phyloP scores from a whole-genome alignment of 2,888 invertebrate species.

The Zhengitettix transpicula region DNA sequence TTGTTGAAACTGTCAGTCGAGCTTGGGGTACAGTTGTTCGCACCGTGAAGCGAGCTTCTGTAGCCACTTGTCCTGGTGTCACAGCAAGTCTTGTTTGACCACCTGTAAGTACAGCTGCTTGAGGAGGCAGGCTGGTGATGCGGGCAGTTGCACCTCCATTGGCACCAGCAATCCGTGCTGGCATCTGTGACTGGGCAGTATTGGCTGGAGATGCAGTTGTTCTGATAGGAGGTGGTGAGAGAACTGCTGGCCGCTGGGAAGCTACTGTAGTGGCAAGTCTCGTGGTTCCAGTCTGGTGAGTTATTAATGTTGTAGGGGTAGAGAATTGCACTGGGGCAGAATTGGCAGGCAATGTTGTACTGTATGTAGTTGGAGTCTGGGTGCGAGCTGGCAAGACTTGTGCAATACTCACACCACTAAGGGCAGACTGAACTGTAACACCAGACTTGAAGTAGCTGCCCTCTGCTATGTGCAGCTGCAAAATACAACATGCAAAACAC shows the following conservation, averaged over 20 bases:
- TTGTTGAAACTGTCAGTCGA: not conserved
- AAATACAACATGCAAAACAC: not conserved
- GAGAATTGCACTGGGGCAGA: not conserved
- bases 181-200: not conserved
- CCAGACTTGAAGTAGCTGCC: not conserved
- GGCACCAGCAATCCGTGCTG: not conserved
- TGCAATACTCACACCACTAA: not conserved
- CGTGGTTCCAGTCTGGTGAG: not conserved
- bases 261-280: not conserved
- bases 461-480: not conserved
- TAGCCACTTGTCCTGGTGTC: too few relatives aligned
- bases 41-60: too few relatives aligned
- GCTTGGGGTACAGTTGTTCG: too few relatives aligned
- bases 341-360: not conserved
- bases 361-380: not conserved
- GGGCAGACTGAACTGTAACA: not conserved
- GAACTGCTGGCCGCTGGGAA: not conserved
- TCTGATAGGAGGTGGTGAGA: not conserved
- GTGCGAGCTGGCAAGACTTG: not conserved
- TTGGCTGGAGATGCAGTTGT: not conserved
- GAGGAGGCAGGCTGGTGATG: too few relatives aligned
- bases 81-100: too few relatives aligned
- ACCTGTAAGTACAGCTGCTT: too few relatives aligned
- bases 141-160: too few relatives aligned
- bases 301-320: not conserved